These are phyloP conservation scores for Tenualosa thibaudeaui DNA, from an alignment of 2,797 vertebrate genomes.

Conservation along the genomic window DNA sequence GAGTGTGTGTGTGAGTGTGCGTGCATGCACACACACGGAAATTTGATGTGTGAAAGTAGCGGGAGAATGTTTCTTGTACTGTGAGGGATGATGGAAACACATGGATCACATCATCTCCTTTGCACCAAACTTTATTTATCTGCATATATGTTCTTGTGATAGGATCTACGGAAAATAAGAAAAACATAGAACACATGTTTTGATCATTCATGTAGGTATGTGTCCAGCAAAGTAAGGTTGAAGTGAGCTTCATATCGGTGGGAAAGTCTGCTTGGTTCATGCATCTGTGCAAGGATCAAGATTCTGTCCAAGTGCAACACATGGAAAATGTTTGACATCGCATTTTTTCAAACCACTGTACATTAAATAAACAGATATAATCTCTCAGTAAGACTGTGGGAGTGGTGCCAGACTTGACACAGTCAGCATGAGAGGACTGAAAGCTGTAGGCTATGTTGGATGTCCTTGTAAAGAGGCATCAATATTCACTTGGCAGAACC, in stretches of 20 bases:
- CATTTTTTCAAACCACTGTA: not conserved
- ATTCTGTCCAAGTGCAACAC: slow-evolving; percentile 6
- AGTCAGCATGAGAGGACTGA: not conserved
- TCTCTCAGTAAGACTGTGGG: not conserved
- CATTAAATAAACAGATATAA: not conserved
- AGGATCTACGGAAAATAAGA: not conserved
- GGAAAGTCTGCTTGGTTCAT: not conserved
- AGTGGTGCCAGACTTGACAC: not conserved
- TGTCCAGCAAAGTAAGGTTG: not conserved
- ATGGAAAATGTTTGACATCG: not conserved
- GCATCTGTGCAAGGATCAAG: not conserved
- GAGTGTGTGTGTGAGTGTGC: too few species aligned
- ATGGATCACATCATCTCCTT: not conserved
- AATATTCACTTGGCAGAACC: not conserved
- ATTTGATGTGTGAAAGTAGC: too few species aligned
- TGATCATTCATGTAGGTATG: not conserved
- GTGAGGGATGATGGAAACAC: not conserved
- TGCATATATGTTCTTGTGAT: not conserved
- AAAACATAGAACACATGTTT: not conserved
- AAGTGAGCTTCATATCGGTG: not conserved
- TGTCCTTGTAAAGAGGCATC: not conserved
- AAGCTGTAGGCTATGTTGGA: not conserved
- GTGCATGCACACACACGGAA: too few species aligned
- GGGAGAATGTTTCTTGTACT: too few species aligned
- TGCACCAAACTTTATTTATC: not conserved